These are phyloP conservation scores for Noturus placidus DNA, from an alignment of 2,113 vertebrate species.

Conservation along the genomic window DNA sequence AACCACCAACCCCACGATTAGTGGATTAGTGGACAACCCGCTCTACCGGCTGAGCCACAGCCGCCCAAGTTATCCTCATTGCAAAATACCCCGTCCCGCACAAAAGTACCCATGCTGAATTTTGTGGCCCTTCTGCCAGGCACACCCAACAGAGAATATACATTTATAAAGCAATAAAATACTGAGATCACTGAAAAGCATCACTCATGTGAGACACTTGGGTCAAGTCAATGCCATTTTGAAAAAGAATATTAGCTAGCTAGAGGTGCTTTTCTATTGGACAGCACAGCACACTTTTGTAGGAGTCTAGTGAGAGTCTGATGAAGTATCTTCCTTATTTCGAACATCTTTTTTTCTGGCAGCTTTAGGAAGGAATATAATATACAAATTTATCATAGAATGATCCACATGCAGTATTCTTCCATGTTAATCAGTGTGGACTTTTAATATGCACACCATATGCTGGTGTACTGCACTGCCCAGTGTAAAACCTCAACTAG, in stretches of 20 bases:
- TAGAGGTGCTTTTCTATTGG: background rate
- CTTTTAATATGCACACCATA: background rate
- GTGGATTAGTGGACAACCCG: too few species aligned
- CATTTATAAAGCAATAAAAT: background rate
- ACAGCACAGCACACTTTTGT: background rate
- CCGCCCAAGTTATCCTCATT: too few species aligned
- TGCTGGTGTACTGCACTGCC: background rate
- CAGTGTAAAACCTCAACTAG: background rate
- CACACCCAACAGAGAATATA: background rate
- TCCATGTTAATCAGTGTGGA: background rate
- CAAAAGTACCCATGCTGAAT: background rate
- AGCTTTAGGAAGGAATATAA: background rate
- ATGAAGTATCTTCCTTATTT: background rate
- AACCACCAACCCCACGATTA: too few species aligned
- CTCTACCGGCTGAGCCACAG: too few species aligned
- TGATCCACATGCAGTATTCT: background rate
- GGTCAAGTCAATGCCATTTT: background rate
- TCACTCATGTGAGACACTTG: background rate
- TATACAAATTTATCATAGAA: background rate
- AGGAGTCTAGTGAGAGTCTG: background rate
- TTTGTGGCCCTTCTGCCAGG: background rate
- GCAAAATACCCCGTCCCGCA: background rate
- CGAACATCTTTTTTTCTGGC: background rate
- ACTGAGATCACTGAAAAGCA: background rate
- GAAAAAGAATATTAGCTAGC: background rate